Percentiles rank a stretch among this genome's conserved stretches.
Conservation (phyloP, 1,140 invertebrate species). For the Cyphomyrmex costatus region DNA sequence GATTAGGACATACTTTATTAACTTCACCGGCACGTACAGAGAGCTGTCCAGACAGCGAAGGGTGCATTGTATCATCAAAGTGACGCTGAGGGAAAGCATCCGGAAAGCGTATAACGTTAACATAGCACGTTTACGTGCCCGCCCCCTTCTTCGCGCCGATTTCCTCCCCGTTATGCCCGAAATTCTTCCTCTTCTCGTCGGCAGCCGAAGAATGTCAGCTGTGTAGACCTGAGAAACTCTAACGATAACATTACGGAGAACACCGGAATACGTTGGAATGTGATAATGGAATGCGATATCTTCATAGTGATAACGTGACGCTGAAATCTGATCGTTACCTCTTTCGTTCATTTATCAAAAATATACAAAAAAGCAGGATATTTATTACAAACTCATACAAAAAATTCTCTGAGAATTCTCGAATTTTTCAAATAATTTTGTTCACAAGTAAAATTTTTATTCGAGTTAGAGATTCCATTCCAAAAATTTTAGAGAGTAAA, state of each 20-base stretch:
- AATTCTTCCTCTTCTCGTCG: slow-evolving; percentile 43
- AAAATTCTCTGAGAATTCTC: too few species aligned
- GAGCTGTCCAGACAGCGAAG: slow-evolving; percentile 30
- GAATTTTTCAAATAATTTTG: too few species aligned
- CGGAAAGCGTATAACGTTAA: slow-evolving; percentile 32
- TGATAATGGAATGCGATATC: slow-evolving; percentile 65
- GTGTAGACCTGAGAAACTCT: slow-evolving; percentile 29
- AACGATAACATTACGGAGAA: slow-evolving; percentile 35
- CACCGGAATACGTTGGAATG: slow-evolving; percentile 57
- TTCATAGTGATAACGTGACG: slow-evolving; percentile 8
- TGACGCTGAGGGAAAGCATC: slow-evolving; percentile 47
- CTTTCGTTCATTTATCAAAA: neutral
- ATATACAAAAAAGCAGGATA: neutral
- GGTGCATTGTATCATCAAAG: slow-evolving; percentile 38
- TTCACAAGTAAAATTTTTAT: too few species aligned
- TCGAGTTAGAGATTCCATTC: too few species aligned
- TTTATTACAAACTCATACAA: too few species aligned
- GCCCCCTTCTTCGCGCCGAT: neutral
- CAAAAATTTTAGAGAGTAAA: too few species aligned
- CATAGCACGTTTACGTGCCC: neutral
- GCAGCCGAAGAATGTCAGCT: slow-evolving; percentile 39
- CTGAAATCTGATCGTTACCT: slow-evolving; percentile 6
- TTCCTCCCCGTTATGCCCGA: slow-evolving; percentile 31
- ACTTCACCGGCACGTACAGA: slow-evolving; percentile 47
- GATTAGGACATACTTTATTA: slow-evolving; percentile 76